Evolutionary conservation across 2,113 vertebrate genomes (phyloP), one percentile per base, ranked within the genome.

Genomic region (Myanophis thanlyinensis): DNA sequence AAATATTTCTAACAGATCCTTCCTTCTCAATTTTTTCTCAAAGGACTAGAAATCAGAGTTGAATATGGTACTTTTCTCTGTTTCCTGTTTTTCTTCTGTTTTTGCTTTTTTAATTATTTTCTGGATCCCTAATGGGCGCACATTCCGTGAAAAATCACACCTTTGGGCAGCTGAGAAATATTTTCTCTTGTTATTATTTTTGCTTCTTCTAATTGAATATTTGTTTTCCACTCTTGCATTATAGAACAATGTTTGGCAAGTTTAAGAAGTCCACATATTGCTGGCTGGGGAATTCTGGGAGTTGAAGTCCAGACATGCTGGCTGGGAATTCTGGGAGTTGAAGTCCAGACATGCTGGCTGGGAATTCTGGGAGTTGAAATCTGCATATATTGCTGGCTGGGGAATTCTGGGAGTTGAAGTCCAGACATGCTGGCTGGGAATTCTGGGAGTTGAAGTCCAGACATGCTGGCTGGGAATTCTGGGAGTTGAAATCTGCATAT

Each of bases 381-480:
- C n/a, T n/a, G n/a, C n/a, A n/a, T n/a, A n/a, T n/a, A n/a, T n/a
- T 10, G 84, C 7, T 44, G 62, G 12, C 1, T n/a, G 12, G 1
- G 0, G 30, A 13, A 56, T 56, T 56, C 8, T 56, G 22, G 54
- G 54, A 25, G 23, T 56, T 56, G 54, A 56, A 59, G 1, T 30
- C 25, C 56, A 59, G 0, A 59, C 1, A 12, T 59, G 9, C 25
- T 59, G 3, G 2, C 56, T 59, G 3, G 0, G 56, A 30, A 59
- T 59, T 59, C 56, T 59, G 27, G 56, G 56, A 59, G 2, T 30
- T 59, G 23, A 9, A 59, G 3, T 59, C 10, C 56, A 59, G 0
- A 30, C 0, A 30, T 9, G 0, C 25, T 59, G 8, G 9, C 9
- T 56, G 0, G 0, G 80, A 40, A 47, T 85, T 85, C 80, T 46